A percentile compares a stretch with the other conserved stretches of the same genome.
Conservation (phyloP, 1,140 invertebrate genomes). For the Doryteuthis pealeii region DNA sequence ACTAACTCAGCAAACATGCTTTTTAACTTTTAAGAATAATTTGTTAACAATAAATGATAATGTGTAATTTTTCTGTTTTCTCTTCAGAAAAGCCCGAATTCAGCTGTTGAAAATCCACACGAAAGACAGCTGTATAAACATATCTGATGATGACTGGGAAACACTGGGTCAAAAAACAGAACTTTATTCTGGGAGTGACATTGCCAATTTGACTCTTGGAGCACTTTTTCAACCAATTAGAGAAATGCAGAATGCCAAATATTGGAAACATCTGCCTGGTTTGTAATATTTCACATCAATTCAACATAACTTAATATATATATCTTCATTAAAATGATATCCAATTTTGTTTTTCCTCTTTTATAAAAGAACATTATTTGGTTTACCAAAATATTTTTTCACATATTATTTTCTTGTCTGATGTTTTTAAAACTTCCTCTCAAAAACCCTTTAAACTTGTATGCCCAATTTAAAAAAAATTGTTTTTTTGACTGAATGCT, state of each 20-base stretch:
- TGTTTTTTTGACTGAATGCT: no score
- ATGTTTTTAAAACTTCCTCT: constrained; percentile 11
- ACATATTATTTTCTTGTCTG: no score
- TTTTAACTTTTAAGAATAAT: no score
- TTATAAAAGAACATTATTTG: no score
- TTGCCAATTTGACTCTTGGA: constrained; percentile 61
- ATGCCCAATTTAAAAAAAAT: no score
- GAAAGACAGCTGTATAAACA: constrained; percentile 30
- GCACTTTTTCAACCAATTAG: constrained; percentile 64
- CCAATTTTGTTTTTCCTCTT: neutral
- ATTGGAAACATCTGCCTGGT: constrained; percentile 49
- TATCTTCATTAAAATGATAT: neutral
- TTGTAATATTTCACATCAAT: constrained; percentile 1
- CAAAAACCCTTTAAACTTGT: neutral
- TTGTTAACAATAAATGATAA: no score
- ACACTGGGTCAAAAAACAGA: constrained; percentile 61
- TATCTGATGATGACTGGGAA: constrained; percentile 56
- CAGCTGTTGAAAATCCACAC: constrained; percentile 54
- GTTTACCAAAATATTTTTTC: no score
- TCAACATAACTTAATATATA: neutral
- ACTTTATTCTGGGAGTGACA: constrained; percentile 66
- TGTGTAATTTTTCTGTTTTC: neutral
- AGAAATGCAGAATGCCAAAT: constrained; percentile 56
- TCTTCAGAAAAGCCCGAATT: constrained; percentile 47
- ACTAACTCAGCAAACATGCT: no score